phyloP scores from a whole-genome alignment of 2,888 invertebrate species.

The Didymodactylos carnosus region DNA sequence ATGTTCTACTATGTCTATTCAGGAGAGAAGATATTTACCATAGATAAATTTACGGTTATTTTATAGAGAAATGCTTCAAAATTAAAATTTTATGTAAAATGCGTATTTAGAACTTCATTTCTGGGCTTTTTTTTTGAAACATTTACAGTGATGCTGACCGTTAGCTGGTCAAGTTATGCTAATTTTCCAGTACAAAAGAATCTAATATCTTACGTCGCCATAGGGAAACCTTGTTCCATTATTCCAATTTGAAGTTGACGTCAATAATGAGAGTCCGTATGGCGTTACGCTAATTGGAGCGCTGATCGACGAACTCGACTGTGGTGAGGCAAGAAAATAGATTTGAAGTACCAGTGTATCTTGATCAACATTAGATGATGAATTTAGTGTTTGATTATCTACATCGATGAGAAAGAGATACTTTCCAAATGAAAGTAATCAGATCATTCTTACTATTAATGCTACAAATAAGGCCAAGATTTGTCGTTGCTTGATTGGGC shows the following conservation, averaged over 20 bases:
- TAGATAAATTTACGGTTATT: no score
- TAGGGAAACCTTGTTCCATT: background rate
- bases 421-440: background rate
- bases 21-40: no score
- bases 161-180: no score
- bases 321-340: background rate
- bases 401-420: no score
- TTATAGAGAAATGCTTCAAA: background rate
- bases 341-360: background rate
- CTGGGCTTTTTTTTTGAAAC: no score
- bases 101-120: no score
- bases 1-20: no score
- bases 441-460: background rate
- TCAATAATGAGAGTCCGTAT: background rate
- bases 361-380: background rate
- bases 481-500: background rate
- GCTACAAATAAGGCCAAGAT: conserved; percentile 5
- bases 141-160: no score
- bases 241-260: background rate
- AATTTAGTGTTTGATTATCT: background rate
- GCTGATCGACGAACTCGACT: background rate
- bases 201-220: background rate
- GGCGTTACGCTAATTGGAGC: background rate
- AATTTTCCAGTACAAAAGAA: background rate
- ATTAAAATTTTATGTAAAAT: background rate